phyloP scores from a whole-genome alignment of 2,113 vertebrate species.

The Limanda limanda region DNA sequence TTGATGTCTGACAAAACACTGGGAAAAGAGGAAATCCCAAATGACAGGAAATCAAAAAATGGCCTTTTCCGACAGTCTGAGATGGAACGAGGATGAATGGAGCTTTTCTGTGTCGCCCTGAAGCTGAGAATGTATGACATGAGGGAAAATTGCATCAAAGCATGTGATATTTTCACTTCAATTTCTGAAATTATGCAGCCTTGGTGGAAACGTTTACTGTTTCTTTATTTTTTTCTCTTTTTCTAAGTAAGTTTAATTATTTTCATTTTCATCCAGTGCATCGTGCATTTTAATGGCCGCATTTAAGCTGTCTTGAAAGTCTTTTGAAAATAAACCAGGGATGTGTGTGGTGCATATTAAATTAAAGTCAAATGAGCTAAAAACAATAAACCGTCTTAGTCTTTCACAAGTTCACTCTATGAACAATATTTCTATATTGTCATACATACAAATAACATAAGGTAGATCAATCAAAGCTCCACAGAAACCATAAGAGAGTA shows the following conservation, averaged over 20 bases:
- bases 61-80: conserved; percentile 58
- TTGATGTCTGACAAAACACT: conserved; percentile 80
- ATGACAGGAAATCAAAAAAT: conserved; percentile 77
- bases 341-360: conserved; percentile 48
- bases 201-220: conserved; percentile 58
- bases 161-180: conserved; percentile 62
- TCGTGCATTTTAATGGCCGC: conserved; percentile 61
- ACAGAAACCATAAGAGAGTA: neutral
- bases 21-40: conserved; percentile 72
- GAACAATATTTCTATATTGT: conserved; percentile 44
- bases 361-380: conserved; percentile 53
- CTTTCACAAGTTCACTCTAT: conserved; percentile 24
- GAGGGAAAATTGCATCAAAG: conserved; percentile 67
- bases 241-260: conserved; percentile 67
- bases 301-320: conserved; percentile 59
- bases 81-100: conserved; percentile 65
- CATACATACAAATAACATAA: neutral
- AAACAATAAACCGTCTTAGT: conserved; percentile 57
- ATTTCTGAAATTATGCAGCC: conserved; percentile 64
- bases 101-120: conserved; percentile 61
- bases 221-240: conserved; percentile 30
- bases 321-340: conserved; percentile 68
- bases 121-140: conserved; percentile 42
- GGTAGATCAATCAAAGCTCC: neutral
- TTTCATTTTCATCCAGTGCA: conserved; percentile 65